These are phyloP conservation scores for Apocrypta bakeri DNA, from an alignment of 1,140 invertebrate species.

Conservation along the genomic window DNA sequence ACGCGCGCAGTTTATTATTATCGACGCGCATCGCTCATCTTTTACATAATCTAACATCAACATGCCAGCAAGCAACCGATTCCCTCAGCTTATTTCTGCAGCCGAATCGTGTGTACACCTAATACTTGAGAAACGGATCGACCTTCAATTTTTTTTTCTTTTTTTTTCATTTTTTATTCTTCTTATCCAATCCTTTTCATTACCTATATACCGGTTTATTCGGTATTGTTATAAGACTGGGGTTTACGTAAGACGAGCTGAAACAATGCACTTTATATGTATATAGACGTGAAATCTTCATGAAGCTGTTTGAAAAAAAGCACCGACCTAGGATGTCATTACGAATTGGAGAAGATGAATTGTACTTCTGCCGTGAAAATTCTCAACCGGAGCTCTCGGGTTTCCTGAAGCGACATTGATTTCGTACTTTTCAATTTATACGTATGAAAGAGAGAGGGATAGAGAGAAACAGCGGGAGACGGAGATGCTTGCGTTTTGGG, in stretches of 20 bases:
- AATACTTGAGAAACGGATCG: background rate
- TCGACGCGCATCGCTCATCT: constrained; percentile 28
- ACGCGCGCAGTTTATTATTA: constrained; percentile 31
- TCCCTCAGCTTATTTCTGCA: no score
- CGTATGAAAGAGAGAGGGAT: no score
- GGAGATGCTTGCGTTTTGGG: background rate
- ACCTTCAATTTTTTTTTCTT: background rate
- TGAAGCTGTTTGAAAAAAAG: no score
- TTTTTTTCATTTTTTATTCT: background rate
- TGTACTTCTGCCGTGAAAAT: no score
- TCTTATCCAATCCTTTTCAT: background rate
- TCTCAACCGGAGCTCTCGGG: background rate
- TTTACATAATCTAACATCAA: background rate
- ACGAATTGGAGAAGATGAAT: no score
- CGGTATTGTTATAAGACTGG: background rate
- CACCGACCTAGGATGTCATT: no score
- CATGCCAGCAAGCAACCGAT: no score
- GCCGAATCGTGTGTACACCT: background rate
- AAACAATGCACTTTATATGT: no score
- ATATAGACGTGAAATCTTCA: no score
- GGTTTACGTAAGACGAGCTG: background rate
- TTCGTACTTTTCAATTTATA: background rate
- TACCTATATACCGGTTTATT: background rate
- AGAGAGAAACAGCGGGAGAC: no score
- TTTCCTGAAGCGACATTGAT: background rate